Conservation (phyloP, 2,113 vertebrate genomes). For the Carassius auratus region DNA sequence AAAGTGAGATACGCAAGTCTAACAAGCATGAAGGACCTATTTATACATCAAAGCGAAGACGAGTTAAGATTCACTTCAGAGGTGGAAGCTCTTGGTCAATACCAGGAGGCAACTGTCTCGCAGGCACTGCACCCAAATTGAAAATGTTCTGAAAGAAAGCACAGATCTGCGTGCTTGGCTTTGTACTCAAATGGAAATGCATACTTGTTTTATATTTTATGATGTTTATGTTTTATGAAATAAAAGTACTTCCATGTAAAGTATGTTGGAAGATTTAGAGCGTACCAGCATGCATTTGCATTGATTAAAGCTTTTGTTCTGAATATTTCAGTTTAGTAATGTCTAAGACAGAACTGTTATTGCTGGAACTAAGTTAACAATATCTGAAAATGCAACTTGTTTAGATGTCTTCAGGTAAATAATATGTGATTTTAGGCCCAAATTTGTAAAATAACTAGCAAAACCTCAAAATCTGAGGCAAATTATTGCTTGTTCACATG, state of each 20-base stretch:
- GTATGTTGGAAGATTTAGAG: background rate
- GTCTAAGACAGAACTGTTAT: background rate
- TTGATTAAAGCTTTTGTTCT: background rate
- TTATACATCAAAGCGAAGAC: conserved; percentile 55
- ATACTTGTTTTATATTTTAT: background rate
- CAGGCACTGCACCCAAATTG: background rate
- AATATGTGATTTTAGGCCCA: no score
- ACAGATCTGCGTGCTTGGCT: background rate
- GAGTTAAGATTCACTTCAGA: conserved; percentile 48
- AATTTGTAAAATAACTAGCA: no score
- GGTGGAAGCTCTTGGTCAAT: conserved; percentile 35
- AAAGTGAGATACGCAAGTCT: conserved; percentile 57
- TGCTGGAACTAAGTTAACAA: background rate
- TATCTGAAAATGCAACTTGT: background rate
- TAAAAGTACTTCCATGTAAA: conserved; percentile 3
- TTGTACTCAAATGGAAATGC: conserved; percentile 3
- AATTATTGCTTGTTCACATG: background rate
- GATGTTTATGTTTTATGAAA: conserved; percentile 13
- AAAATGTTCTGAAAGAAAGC: conserved; percentile 21
- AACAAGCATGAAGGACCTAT: conserved; percentile 57
- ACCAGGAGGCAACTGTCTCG: background rate
- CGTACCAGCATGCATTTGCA: background rate
- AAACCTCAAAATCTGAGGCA: background rate
- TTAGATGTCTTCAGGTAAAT: background rate
- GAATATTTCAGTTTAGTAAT: background rate